Base-by-base conservation (phyloP, 2,888 invertebrate species). In the Eilema griseolum region DNA sequence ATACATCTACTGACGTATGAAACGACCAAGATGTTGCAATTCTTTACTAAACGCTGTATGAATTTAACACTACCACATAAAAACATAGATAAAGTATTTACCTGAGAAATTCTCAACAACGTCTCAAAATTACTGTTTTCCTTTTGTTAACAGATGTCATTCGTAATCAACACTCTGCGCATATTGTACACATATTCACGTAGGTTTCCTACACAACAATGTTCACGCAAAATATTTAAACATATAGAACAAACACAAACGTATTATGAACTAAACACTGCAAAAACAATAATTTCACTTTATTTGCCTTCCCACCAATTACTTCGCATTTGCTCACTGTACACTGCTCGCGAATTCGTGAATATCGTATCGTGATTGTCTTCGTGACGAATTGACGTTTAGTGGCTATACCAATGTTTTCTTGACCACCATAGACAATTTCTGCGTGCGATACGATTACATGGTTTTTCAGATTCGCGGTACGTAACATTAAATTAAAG, bases 121-220 rank as follows among this genome's bases (percentile, higher is more conserved):
- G 83, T 86, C 80, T 83, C 73, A 83, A 78, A 77, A 82, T 82
- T 88, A 88, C 88, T 90, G 92, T 92, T 93, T 92, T 92, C 90
- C 88, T 92, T 92, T 91, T 92, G 92, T 90, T 93, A 91, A 82
- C 90, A 93, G 91, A 93, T 92, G 93, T 93, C 94, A 94, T 92
- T 90, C 91, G 93, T 92, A 93, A 92, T 93, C 91, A 94, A 92
- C 93, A 91, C 90, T 90, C 88, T 89, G 89, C 92, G 93, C 94
- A 94, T 93, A 93, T 90, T 93, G 93, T 92, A 90, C 88, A 91
- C 91, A 86, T 86, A 87, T 89, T 88, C 86, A 85, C 88, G 86
- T 88, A 88, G 85, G 87, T 88, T 89, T 88, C 85, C 80, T 86
- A 81, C 86, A 86, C 88, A 86, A 81, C 76, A 85, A 86, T 83